Evolutionary conservation across 2,113 vertebrate species (phyloP).

Genomic region (Thryonomys swinderianus): DNA sequence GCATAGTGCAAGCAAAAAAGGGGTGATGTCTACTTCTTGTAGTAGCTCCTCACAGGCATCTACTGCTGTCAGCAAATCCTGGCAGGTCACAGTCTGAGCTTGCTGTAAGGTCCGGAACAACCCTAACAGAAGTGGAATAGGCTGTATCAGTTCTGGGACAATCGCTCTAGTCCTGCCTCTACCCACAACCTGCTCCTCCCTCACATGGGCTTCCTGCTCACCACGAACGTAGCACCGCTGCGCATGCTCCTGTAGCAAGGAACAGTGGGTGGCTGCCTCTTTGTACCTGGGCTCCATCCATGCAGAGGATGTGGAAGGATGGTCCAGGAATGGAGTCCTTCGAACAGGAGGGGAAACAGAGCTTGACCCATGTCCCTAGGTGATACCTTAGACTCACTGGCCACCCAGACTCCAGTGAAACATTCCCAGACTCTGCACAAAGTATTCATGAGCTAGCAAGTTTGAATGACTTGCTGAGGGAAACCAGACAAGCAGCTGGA

Average conservation of each 20-base stretch:
- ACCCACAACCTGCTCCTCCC: neutral
- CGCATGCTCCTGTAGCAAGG: constrained; percentile 95
- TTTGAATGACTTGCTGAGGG: neutral
- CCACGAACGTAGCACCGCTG: constrained; percentile 96
- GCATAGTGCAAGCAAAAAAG: constrained; percentile 95
- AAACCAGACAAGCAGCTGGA: neutral
- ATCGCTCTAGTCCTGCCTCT: neutral
- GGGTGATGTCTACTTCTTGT: constrained; percentile 96
- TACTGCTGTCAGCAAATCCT: constrained; percentile 94
- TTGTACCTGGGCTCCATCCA: constrained; percentile 95
- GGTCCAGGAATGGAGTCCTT: constrained; percentile 94
- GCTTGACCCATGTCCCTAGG: neutral
- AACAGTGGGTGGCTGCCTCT: constrained; percentile 94
- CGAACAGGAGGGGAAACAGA: neutral
- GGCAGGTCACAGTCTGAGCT: constrained; percentile 91
- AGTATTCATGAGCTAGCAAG: neutral
- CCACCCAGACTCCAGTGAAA: neutral
- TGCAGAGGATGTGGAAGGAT: constrained; percentile 87
- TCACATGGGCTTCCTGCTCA: constrained; percentile 61
- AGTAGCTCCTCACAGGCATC: constrained; percentile 98
- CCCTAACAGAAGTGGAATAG: constrained; percentile 81
- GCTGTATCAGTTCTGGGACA: neutral
- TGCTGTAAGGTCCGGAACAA: constrained; percentile 96
- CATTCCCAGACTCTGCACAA: neutral
- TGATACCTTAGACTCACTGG: neutral